A percentile compares a stretch with the other conserved stretches of the same genome.
These are phyloP conservation scores for Ecliptopera silaceata DNA, from an alignment of 2,888 invertebrate genomes.

Conservation along the genomic window DNA sequence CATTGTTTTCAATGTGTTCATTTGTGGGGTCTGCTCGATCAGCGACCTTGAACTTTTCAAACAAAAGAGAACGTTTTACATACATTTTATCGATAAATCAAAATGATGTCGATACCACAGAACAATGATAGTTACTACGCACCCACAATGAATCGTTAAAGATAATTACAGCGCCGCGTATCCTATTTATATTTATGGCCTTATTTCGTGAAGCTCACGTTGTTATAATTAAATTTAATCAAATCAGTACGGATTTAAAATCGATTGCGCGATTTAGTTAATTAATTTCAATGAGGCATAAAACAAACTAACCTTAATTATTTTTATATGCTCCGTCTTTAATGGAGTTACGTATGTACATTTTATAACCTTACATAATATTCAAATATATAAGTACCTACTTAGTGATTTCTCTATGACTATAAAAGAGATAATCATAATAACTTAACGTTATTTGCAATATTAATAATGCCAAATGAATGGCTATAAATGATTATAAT, in stretches of 20 bases:
- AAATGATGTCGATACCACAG: slow-evolving; percentile 45
- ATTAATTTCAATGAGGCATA: slow-evolving; percentile 15
- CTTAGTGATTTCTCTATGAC: too few species aligned
- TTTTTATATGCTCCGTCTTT: not conserved
- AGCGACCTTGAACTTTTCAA: slow-evolving; percentile 57
- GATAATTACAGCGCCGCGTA: slow-evolving; percentile 47
- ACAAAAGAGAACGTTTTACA: slow-evolving; percentile 55
- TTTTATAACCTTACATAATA: slow-evolving; percentile 1
- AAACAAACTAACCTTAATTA: slow-evolving; percentile 14
- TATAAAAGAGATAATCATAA: too few species aligned
- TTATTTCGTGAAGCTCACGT: slow-evolving; percentile 44
- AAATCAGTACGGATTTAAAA: slow-evolving; percentile 32
- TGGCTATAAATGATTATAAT: not conserved
- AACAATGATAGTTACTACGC: too few species aligned
- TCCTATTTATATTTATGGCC: slow-evolving; percentile 44
- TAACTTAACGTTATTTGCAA: not conserved
- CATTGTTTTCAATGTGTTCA: slow-evolving; percentile 48
- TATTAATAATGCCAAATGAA: not conserved
- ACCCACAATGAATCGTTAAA: slow-evolving; percentile 55
- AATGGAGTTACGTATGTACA: not conserved
- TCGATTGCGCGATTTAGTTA: slow-evolving; percentile 18
- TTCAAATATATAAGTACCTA: not conserved
- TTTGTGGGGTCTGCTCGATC: slow-evolving; percentile 41
- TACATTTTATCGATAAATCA: slow-evolving; percentile 57
- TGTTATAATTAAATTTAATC: slow-evolving; percentile 50